These are phyloP conservation scores for Neomorphus geoffroyi DNA, from an alignment of 2,797 vertebrate genomes.

Conservation along the genomic window DNA sequence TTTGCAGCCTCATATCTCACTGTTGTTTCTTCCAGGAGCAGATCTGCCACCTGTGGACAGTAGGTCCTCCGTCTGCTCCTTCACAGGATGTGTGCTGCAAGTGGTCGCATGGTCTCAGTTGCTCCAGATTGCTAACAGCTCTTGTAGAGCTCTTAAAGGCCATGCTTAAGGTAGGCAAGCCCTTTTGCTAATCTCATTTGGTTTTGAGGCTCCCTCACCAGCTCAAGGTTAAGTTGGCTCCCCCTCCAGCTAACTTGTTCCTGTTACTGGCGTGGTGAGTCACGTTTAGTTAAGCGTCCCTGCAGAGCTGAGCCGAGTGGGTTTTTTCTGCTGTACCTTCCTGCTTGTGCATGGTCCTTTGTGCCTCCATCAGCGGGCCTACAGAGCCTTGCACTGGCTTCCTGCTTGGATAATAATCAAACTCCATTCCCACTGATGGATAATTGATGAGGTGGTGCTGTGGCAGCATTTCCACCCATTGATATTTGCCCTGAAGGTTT, in stretches of 20 bases:
- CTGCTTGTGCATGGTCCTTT: background rate
- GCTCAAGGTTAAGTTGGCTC: background rate
- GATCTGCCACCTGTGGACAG: background rate
- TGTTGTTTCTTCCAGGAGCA: background rate
- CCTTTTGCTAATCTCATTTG: background rate
- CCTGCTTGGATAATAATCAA: background rate
- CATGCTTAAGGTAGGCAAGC: background rate
- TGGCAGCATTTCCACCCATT: background rate
- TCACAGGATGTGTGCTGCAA: background rate
- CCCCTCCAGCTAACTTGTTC: background rate
- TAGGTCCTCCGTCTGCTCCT: background rate
- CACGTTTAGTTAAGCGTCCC: background rate
- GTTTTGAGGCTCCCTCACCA: background rate
- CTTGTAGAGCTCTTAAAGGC: background rate
- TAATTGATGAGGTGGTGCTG: background rate
- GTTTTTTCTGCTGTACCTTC: background rate
- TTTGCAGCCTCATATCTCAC: background rate
- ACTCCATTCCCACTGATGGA: background rate
- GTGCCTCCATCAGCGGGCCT: background rate
- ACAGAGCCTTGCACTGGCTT: background rate
- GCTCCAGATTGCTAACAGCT: background rate
- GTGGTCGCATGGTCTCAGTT: background rate
- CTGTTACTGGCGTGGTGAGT: background rate
- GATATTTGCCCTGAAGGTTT: background rate
- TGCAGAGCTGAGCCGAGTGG: background rate